These are phyloP conservation scores for Drosophila picticornis DNA, from an alignment of 2,888 invertebrate genomes.

Conservation along the genomic window DNA sequence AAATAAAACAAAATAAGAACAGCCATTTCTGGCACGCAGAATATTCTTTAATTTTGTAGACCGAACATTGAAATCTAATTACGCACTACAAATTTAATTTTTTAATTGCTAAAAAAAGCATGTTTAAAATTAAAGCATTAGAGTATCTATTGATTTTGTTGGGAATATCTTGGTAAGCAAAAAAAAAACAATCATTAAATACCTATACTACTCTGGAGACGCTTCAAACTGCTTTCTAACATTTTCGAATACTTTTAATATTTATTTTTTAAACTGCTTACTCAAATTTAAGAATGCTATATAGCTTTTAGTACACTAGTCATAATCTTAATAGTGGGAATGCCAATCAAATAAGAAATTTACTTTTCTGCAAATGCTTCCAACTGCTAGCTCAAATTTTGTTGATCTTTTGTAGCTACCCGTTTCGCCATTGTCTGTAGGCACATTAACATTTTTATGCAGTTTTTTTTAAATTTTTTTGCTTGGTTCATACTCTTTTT, in stretches of 20 bases:
- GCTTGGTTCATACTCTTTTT: slow-evolving; percentile 16
- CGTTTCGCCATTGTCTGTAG: slow-evolving; percentile 52
- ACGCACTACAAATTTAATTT: neutral
- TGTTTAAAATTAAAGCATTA: neutral
- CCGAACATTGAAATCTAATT: neutral
- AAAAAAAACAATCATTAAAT: neutral
- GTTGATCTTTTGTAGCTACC: slow-evolving; percentile 29
- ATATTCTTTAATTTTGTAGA: neutral
- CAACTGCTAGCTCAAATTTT: neutral
- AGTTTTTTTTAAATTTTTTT: slow-evolving; percentile 33
- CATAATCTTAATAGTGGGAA: neutral
- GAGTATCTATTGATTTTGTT: neutral
- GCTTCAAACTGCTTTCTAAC: neutral
- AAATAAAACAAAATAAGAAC: neutral
- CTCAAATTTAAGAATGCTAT: neutral
- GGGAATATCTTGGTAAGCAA: neutral
- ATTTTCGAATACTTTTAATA: neutral
- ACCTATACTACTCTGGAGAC: neutral
- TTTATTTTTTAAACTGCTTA: neutral
- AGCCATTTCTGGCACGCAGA: too few relatives aligned
- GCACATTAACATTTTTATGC: slow-evolving; percentile 72
- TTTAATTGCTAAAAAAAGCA: neutral
- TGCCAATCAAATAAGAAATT: too few relatives aligned
- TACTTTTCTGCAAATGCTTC: neutral
- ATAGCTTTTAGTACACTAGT: neutral